These are phyloP conservation scores for Apostichopus leukothele DNA, from an alignment of 53 echinoderm and acorn worm genomes.

Conservation along the genomic window DNA sequence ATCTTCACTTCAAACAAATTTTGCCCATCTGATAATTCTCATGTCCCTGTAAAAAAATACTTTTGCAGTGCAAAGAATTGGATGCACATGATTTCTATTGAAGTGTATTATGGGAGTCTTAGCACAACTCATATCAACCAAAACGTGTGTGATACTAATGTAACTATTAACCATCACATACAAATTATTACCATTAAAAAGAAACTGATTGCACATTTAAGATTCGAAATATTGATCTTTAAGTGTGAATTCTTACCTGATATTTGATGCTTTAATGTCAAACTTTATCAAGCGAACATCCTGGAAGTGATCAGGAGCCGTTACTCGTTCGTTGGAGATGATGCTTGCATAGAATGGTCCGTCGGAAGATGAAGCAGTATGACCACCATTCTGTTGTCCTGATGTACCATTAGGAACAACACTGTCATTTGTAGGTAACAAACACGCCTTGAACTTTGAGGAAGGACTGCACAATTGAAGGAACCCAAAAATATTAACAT, in stretches of 20 bases:
- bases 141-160: too few species aligned
- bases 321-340: conserved; percentile 82
- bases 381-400: not conserved
- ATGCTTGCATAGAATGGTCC: conserved; percentile 83
- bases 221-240: not conserved
- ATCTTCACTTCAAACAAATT: too few species aligned
- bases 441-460: conserved; percentile 59
- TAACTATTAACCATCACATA: too few species aligned
- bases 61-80: too few species aligned
- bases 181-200: too few species aligned
- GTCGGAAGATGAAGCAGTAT: not conserved
- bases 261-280: conserved; percentile 67
- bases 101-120: too few species aligned
- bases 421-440: not conserved
- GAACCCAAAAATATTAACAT: not conserved
- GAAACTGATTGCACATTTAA: too few species aligned
- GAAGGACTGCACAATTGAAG: conserved; percentile 67
- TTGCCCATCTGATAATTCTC: too few species aligned
- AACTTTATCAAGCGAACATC: conserved; percentile 88
- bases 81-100: too few species aligned
- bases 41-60: too few species aligned
- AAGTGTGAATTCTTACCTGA: conserved; percentile 55
- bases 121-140: too few species aligned
- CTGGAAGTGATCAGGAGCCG: conserved; percentile 84
- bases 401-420: not conserved